Conservation (phyloP, 2,888 invertebrate species). For the Cheilosia vulpina region DNA sequence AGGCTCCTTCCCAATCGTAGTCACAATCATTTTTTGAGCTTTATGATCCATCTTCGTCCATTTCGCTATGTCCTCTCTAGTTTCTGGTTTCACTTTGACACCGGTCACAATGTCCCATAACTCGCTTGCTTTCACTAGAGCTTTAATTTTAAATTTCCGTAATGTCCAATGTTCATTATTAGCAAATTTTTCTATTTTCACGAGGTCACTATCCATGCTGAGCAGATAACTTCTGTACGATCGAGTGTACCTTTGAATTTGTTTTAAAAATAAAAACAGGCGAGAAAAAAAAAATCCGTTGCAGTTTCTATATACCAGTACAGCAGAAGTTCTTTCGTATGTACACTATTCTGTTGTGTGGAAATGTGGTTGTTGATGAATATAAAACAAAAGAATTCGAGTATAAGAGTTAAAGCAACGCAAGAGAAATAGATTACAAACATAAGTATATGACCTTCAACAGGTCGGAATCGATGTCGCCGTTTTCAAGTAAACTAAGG, state of each 20-base stretch:
- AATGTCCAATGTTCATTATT: conserved; percentile 8
- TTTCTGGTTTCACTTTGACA: background rate
- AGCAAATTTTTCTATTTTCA: background rate
- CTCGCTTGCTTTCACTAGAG: background rate
- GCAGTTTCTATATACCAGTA: conserved; percentile 1
- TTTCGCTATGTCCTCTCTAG: background rate
- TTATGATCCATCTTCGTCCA: conserved; percentile 4
- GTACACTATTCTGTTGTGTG: no score
- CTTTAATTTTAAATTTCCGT: conserved; percentile 21
- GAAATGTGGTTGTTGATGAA: no score
- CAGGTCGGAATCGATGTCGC: no score
- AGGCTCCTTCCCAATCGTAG: conserved; percentile 63
- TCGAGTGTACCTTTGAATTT: background rate
- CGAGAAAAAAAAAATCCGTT: background rate
- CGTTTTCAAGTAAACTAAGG: no score
- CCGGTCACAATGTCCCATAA: background rate
- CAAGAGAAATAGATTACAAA: no score
- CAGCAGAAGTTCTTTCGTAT: background rate
- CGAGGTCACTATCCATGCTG: background rate
- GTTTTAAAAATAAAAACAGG: background rate
- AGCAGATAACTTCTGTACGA: background rate
- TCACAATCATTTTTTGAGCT: conserved; percentile 21
- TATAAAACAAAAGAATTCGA: no score
- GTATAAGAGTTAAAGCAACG: no score
- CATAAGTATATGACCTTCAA: no score